These are phyloP conservation scores for Coracias cyanogaster DNA, from an alignment of 2,797 vertebrate genomes.

Conservation along the genomic window DNA sequence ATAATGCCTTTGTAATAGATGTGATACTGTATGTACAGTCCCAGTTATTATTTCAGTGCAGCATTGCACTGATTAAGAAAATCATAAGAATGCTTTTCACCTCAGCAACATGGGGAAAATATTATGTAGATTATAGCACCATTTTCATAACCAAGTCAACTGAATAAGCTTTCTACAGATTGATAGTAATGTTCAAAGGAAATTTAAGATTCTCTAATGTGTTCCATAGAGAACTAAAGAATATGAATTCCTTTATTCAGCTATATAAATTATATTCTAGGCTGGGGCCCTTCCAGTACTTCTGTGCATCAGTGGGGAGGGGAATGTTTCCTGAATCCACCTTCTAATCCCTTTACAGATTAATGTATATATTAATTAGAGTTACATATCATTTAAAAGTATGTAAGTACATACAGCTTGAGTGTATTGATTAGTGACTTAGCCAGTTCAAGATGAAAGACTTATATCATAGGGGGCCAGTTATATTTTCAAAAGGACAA, in stretches of 20 bases:
- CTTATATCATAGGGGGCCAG: not conserved
- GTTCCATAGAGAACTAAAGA: not conserved
- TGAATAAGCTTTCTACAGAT: not conserved
- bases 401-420: not conserved
- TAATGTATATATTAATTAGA: not conserved
- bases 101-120: not conserved
- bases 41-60: not conserved
- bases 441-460: not conserved
- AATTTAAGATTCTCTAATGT: not conserved
- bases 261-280: not conserved
- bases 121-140: not conserved
- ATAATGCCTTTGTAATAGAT: not conserved
- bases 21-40: not conserved
- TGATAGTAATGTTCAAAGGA: not conserved
- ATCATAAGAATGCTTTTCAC: not conserved
- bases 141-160: not conserved
- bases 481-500: not conserved
- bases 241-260: not conserved
- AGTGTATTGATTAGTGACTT: not conserved
- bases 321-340: not conserved
- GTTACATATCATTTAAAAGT: not conserved
- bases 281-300: not conserved
- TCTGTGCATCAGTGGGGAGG: not conserved
- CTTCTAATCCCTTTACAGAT: not conserved
- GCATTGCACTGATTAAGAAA: not conserved